Conservation (phyloP, 2,113 vertebrate genomes). For the Aviceda subcristata region DNA sequence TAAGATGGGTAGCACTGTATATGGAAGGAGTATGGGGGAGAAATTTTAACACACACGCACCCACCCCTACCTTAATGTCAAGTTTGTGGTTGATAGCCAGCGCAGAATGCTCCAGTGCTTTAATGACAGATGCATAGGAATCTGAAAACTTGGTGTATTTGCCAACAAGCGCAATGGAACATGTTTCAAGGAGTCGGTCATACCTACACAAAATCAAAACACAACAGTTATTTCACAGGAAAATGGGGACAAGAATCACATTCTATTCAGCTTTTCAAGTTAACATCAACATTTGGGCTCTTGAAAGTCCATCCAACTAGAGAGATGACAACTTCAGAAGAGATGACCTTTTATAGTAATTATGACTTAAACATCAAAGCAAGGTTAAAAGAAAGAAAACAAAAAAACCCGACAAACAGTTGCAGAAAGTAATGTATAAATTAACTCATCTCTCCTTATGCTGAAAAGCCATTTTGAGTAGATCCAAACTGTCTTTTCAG, state of each 20-base stretch:
- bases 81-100: constrained; percentile 94
- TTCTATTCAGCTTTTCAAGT: background rate
- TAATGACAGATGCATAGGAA: constrained; percentile 96
- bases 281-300: background rate
- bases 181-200: constrained; percentile 88
- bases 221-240: background rate
- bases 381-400: background rate
- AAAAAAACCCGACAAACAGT: background rate
- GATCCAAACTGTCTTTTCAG: background rate
- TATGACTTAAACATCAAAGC: background rate
- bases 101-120: constrained; percentile 94
- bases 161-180: constrained; percentile 91
- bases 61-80: constrained; percentile 86
- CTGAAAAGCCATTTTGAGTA: background rate
- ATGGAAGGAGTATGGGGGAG: rapidly evolving
- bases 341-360: background rate
- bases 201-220: constrained; percentile 73
- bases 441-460: background rate
- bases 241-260: background rate
- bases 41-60: background rate
- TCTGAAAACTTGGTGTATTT: constrained; percentile 98
- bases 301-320: background rate
- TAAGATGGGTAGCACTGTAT: background rate
- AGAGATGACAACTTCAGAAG: background rate
- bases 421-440: background rate